A percentile compares a stretch with the other conserved stretches of the same genome.
Conservation (phyloP, 1,140 invertebrate species). For the Eupeodes corollae region DNA sequence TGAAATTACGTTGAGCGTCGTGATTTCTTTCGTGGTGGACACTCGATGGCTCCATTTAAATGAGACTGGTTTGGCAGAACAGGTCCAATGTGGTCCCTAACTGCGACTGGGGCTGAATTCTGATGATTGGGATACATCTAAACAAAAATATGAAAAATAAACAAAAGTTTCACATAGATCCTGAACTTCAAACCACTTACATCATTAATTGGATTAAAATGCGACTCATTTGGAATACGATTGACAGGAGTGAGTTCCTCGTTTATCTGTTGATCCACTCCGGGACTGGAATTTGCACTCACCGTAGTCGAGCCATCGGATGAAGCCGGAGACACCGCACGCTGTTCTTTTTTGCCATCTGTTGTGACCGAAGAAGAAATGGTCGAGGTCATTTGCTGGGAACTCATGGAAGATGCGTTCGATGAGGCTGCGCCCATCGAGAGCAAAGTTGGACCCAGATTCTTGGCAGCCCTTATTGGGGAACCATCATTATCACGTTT, state of each 20-base stretch:
- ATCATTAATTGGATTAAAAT: slow-evolving; percentile 35
- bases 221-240: slow-evolving; percentile 23
- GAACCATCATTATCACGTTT: slow-evolving; percentile 37
- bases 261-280: slow-evolving; percentile 51
- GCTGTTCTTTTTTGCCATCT: slow-evolving; percentile 19
- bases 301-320: slow-evolving; percentile 61
- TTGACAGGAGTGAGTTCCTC: slow-evolving; percentile 37
- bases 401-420: slow-evolving; percentile 2
- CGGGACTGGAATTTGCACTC: slow-evolving; percentile 64
- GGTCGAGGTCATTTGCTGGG: background rate
- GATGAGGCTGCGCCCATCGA: slow-evolving; percentile 27
- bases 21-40: slow-evolving; percentile 42
- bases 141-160: slow-evolving; percentile 1
- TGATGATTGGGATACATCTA: slow-evolving; percentile 26
- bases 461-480: slow-evolving; percentile 52
- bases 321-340: slow-evolving; percentile 29
- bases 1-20: slow-evolving; percentile 33
- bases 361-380: background rate
- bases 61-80: slow-evolving; percentile 13
- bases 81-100: background rate
- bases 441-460: slow-evolving; percentile 46
- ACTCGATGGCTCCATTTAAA: slow-evolving; percentile 23
- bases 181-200: slow-evolving; percentile 11
- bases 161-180: background rate
- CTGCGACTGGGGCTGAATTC: slow-evolving; percentile 7